These are phyloP conservation scores for Pyralis farinalis DNA, from an alignment of 2,888 invertebrate genomes.

Conservation along the genomic window DNA sequence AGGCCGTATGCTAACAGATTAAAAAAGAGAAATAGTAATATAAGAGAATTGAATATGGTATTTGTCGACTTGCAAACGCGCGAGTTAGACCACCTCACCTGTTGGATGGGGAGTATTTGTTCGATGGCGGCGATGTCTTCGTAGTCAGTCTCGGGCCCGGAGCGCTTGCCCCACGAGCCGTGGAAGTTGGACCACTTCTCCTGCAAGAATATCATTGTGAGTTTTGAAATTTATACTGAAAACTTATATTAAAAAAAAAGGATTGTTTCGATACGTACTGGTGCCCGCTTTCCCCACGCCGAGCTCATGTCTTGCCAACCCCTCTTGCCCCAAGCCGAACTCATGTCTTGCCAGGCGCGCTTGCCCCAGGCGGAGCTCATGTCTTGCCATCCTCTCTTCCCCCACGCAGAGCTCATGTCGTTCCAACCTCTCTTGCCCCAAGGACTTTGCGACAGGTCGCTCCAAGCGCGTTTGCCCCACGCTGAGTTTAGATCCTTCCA, in stretches of 20 bases:
- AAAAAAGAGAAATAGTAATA: no score
- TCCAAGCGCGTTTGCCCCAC: conserved; percentile 81
- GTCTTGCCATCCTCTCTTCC: conserved; percentile 82
- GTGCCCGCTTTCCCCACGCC: conserved; percentile 71
- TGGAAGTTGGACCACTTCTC: conserved; percentile 85
- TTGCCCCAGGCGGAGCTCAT: conserved; percentile 80
- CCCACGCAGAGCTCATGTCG: conserved; percentile 76
- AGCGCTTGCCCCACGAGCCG: conserved; percentile 86
- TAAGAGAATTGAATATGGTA: no score
- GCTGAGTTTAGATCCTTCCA: conserved; percentile 74
- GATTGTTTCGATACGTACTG: conserved; percentile 45
- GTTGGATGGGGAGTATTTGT: conserved; percentile 49
- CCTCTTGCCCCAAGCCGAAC: conserved; percentile 70
- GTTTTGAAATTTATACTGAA: no score
- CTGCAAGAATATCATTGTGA: conserved; percentile 49
- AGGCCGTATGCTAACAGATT: no score
- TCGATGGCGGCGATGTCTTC: conserved; percentile 59
- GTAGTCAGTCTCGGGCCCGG: conserved; percentile 55
- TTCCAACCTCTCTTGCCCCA: conserved; percentile 82
- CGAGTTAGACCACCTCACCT: no score
- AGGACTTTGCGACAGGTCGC: conserved; percentile 63
- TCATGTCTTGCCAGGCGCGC: conserved; percentile 76
- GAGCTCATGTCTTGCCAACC: conserved; percentile 66
- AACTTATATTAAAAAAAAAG: no score
- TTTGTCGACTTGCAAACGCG: no score